Percentiles rank a stretch among this genome's conserved stretches.
These are phyloP conservation scores for Sprattus sprattus DNA, from an alignment of 2,113 vertebrate genomes.

Conservation along the genomic window DNA sequence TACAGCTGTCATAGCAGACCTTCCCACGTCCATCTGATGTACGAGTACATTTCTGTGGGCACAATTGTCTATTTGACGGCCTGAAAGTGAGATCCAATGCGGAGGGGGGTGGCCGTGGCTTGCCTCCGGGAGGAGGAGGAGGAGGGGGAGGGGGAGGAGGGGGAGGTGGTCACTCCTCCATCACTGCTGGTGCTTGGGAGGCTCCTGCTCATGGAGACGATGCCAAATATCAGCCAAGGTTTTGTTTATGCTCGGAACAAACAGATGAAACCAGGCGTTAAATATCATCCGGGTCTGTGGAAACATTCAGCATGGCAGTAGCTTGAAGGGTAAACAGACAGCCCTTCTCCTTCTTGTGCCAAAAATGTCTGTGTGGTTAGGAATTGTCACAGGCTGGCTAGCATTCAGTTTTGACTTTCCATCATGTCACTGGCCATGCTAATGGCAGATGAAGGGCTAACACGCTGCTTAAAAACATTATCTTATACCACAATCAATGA, in stretches of 20 bases:
- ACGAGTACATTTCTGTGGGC: background rate
- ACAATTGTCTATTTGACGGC: background rate
- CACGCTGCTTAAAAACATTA: background rate
- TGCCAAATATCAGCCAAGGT: background rate
- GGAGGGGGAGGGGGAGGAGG: too few relatives aligned
- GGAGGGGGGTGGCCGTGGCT: background rate
- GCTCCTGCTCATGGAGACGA: background rate
- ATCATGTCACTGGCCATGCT: background rate
- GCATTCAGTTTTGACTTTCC: background rate
- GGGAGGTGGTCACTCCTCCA: background rate
- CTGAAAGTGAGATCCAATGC: background rate
- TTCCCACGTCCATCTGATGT: background rate
- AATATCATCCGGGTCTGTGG: constrained; percentile 24
- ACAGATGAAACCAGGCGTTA: constrained; percentile 38
- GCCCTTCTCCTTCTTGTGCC: constrained; percentile 9
- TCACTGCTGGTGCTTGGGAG: background rate
- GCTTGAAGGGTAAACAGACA: constrained; percentile 28
- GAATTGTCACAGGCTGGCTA: background rate
- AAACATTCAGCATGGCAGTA: constrained; percentile 25
- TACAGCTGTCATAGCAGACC: background rate
- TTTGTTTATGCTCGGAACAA: constrained; percentile 34
- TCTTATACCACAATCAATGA: background rate
- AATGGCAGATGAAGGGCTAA: background rate
- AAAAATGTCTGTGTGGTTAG: background rate
- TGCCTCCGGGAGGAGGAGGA: background rate